Base-by-base conservation (phyloP, 2,888 invertebrate genomes). In the Aelia acuminata region DNA sequence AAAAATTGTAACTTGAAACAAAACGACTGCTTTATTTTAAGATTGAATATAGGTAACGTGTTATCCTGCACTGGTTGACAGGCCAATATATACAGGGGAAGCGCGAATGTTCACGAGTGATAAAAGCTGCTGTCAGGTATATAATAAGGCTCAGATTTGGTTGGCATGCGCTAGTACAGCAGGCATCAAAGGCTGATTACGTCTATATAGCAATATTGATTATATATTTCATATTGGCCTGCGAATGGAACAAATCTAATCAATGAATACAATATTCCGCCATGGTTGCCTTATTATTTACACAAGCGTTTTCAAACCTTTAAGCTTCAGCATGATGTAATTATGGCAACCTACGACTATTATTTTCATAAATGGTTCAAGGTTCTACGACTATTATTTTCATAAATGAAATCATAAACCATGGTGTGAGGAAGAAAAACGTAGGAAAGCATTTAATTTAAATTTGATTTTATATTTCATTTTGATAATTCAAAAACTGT, bases 71-170 rank as follows among this genome's bases (percentile, higher is more conserved):
- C 31, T 18, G 63, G 35, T 7, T 70, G 63, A 70, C 63, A 70
- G 63, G 18, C 0, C 63, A 70, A 70, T 70, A 70, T 70, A 70
- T 70, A 31, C n/a, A n/a, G 13, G 5, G 35, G 18, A 70, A 26
- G 63, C 8, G 35, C 63, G 63, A 70, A 31, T 70, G 63, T 70
- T 70, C 18, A 70, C 1, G 13, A 8, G 18, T 70, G 63, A 70
- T 70, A 70, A 70, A 70, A 70, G 31, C 63, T 2, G 15, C 63
- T 70, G 63, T 70, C 63, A 70, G 63, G 11, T 63, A 63, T n/a
- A n/a, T n/a, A n/a, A 63, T 31, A 31, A 31, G 15, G 53, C 53
- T n/a, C 31, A 31, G 31, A 31, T 70, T 35, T 70, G 35, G 63
- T 35, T 70, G 35, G 63, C 35, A 35, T 8, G 63, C 63, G 63